Evolutionary conservation across 2,797 vertebrate species (phyloP).

Genomic region (Rhinella marina): DNA sequence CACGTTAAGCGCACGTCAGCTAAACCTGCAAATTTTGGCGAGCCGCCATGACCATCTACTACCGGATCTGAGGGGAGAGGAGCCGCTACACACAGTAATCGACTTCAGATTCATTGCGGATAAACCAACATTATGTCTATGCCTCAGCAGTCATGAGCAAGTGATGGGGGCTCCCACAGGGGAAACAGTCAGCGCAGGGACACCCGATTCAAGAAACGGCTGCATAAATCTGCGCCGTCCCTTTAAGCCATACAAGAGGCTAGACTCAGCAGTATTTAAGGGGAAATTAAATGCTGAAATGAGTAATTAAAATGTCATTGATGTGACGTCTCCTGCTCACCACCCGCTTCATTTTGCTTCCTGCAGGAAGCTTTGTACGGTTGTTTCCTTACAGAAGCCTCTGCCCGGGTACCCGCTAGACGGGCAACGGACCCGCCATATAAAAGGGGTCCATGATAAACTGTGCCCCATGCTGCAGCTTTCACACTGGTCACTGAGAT

Average conservation of each 20-base stretch:
- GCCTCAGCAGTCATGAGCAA: neutral
- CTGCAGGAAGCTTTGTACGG: neutral
- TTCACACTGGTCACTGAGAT: no score
- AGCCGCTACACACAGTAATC: no score
- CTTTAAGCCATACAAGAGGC: neutral
- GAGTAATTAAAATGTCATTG: neutral
- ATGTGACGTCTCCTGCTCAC: neutral
- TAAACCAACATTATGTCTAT: neutral
- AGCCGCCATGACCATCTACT: no score
- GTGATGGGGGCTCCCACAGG: neutral
- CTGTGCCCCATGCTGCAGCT: no score
- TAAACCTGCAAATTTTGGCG: no score
- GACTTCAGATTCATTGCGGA: neutral
- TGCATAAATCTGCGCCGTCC: neutral
- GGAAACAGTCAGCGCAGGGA: neutral
- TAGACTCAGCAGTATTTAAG: neutral
- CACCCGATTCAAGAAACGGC: neutral
- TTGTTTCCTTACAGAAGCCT: neutral
- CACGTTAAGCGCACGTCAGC: no score
- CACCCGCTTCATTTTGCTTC: neutral
- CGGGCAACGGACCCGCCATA: neutral
- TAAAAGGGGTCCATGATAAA: neutral
- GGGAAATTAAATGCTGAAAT: neutral
- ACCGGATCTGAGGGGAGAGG: neutral
- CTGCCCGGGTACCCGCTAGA: neutral